These are phyloP conservation scores for Ficedula albicollis DNA, from an alignment of 2,797 vertebrate genomes.

Conservation along the genomic window DNA sequence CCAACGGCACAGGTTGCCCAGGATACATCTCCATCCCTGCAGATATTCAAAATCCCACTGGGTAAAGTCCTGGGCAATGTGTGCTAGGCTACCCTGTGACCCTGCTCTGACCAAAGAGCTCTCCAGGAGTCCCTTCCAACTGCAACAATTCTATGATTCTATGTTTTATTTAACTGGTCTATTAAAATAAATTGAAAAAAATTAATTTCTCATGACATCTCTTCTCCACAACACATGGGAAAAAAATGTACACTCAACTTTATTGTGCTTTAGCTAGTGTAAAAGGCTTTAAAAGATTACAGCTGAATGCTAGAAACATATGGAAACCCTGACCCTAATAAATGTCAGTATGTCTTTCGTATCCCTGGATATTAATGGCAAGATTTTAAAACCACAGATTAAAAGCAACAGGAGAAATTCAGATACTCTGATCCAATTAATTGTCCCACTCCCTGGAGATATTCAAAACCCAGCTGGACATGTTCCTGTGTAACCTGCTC, in stretches of 20 bases:
- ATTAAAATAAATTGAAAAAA: slow-evolving; percentile 6
- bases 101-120: background rate
- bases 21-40: background rate
- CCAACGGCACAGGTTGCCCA: background rate
- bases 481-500: background rate
- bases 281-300: background rate
- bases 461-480: background rate
- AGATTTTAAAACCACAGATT: background rate
- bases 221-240: background rate
- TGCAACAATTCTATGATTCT: background rate
- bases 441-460: background rate
- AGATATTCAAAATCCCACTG: background rate
- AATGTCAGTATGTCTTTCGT: background rate
- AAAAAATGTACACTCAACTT: background rate
- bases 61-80: background rate
- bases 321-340: background rate
- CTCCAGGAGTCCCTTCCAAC: background rate
- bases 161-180: background rate
- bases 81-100: background rate
- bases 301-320: background rate
- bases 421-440: background rate
- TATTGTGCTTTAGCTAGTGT: background rate
- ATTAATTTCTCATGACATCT: background rate
- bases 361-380: background rate
- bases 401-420: background rate